Evolutionary conservation across 2,888 invertebrate species (phyloP).

Genomic region (Apoda limacodes): DNA sequence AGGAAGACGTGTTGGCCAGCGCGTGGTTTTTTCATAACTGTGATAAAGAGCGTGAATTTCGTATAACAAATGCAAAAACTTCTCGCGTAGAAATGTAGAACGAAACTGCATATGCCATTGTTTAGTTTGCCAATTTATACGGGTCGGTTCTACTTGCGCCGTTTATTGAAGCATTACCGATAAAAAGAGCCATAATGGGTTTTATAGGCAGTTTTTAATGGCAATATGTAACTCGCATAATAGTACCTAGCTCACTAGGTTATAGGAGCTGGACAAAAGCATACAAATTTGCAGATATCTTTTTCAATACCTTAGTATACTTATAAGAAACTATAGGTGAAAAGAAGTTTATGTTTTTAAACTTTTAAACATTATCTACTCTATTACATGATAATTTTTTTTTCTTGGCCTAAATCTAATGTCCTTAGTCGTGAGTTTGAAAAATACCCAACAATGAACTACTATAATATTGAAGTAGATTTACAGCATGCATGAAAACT

Average conservation of each 20-base stretch:
- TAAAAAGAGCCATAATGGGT: slow-evolving; percentile 62
- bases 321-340: too few relatives aligned
- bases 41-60: slow-evolving; percentile 53
- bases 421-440: too few relatives aligned
- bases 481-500: slow-evolving; percentile 19
- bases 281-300: too few relatives aligned
- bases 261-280: too few relatives aligned
- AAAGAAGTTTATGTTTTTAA: too few relatives aligned
- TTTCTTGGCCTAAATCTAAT: too few relatives aligned
- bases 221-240: slow-evolving; percentile 45
- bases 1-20: slow-evolving; percentile 59
- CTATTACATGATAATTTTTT: too few relatives aligned
- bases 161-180: slow-evolving; percentile 69
- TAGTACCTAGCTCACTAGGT: slow-evolving; percentile 39
- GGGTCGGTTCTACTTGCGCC: slow-evolving; percentile 66
- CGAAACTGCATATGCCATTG: slow-evolving; percentile 63
- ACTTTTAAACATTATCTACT: too few relatives aligned
- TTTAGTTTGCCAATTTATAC: slow-evolving; percentile 71
- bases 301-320: too few relatives aligned
- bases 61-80: slow-evolving; percentile 56
- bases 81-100: slow-evolving; percentile 60
- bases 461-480: too few relatives aligned
- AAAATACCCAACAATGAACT: too few relatives aligned
- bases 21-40: slow-evolving; percentile 64
- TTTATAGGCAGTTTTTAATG: slow-evolving; percentile 63